Evolutionary conservation across 1,140 invertebrate species (phyloP).

Genomic region (Drosophila hydei): DNA sequence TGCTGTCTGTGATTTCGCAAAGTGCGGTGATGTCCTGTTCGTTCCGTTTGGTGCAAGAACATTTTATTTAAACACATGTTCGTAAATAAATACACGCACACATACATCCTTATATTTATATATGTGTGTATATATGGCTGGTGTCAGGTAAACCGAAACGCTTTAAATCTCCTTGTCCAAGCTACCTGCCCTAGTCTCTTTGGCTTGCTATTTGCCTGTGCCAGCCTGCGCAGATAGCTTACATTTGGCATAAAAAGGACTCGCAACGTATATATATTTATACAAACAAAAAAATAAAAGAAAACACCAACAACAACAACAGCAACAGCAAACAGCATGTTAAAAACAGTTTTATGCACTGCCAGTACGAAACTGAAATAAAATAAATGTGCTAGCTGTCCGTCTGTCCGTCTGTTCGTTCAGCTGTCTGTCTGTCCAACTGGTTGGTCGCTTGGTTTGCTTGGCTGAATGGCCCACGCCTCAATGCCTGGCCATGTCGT

Average conservation of each 20-base stretch:
- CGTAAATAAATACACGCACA: conserved; percentile 42
- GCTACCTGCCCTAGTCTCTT: conserved; percentile 19
- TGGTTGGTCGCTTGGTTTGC: conserved; percentile 18
- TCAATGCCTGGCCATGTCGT: conserved; percentile 66
- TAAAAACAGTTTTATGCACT: conserved; percentile 79
- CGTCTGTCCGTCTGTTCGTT: conserved; percentile 23
- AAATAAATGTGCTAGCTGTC: conserved; percentile 70
- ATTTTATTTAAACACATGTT: conserved; percentile 69
- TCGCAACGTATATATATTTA: conserved; percentile 12
- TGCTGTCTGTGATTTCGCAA: conserved; percentile 66
- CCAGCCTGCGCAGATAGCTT: conserved; percentile 72
- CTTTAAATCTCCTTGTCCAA: conserved; percentile 77
- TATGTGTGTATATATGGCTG: conserved; percentile 25
- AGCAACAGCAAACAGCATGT: conserved; percentile 58
- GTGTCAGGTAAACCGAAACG: conserved; percentile 79
- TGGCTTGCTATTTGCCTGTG: conserved; percentile 35
- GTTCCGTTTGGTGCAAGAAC: conserved; percentile 67
- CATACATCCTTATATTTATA: conserved; percentile 1
- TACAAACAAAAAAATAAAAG: conserved; percentile 18
- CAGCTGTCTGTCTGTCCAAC: conserved; percentile 11
- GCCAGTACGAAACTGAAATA: conserved; percentile 69
- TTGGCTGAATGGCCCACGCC: conserved; percentile 57
- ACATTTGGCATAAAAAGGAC: conserved; percentile 79
- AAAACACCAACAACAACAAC: conserved; percentile 4
- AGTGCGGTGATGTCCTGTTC: conserved; percentile 71